Base-by-base conservation (phyloP, 2,888 invertebrate species). In the Pristionchus japonicus region DNA sequence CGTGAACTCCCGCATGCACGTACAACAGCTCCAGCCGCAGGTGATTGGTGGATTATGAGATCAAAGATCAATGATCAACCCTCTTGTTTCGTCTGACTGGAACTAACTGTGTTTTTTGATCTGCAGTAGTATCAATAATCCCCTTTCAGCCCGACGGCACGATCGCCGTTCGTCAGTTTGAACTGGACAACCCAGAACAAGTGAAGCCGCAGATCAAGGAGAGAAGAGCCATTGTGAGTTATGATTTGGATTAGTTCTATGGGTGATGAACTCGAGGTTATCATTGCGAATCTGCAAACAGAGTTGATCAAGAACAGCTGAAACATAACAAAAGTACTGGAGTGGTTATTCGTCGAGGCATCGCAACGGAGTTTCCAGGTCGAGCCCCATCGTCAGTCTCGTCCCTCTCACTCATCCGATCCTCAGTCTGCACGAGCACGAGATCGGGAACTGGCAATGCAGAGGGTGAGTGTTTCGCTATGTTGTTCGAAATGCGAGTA, bases 1-100 rank as follows among this genome's bases (percentile, higher is more conserved):
- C 82, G 82, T 52, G 31, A 83, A 83, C 34, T 52, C 52, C 11
- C 82, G 82, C 31, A 83, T 34, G 31, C 82, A 57, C 34, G 82
- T 83, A 23, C 82, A 83, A 52, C 82, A 83, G 43, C 37, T 83
- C 34, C 49, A 57, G 37, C 49, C 82, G 27, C 82, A 83, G 52
- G 82, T 83, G 0, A 34, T n/a, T n/a, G n/a, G n/a, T n/a, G n/a
- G n/a, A n/a, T n/a, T n/a, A n/a, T n/a, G n/a, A n/a, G n/a, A n/a
- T n/a, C n/a, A n/a, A n/a, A n/a, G n/a, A n/a, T n/a, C n/a, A n/a
- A n/a, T n/a, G n/a, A n/a, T n/a, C n/a, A n/a, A n/a, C n/a, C n/a
- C n/a, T n/a, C n/a, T n/a, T n/a, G n/a, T n/a, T n/a, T n/a, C n/a
- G n/a, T n/a, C n/a, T n/a, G n/a, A n/a, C n/a, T n/a, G n/a, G n/a